Evolutionary conservation across 2,797 vertebrate species (phyloP).

Genomic region (Tadarida brasiliensis): DNA sequence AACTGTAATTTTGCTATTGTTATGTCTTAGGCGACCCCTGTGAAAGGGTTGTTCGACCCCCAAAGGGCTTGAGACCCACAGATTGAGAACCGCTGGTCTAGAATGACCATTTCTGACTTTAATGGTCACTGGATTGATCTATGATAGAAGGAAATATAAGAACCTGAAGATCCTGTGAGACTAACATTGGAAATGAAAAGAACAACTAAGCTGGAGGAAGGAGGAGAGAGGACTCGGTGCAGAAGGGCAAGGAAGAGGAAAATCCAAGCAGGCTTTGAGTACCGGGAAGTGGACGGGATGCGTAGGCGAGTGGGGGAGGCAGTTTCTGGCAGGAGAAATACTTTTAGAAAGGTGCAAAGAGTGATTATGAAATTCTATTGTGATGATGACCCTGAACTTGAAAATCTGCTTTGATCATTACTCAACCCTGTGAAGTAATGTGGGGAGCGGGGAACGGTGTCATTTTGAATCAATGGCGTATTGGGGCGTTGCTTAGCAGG

Average conservation of each 20-base stretch:
- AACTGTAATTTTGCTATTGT: too few relatives aligned
- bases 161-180: background rate
- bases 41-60: too few relatives aligned
- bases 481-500: background rate
- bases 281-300: background rate
- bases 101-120: background rate
- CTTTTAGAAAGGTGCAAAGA: background rate
- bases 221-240: background rate
- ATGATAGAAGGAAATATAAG: background rate
- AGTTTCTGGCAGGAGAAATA: background rate
- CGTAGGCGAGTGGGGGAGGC: background rate
- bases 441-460: background rate
- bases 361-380: background rate
- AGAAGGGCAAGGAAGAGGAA: background rate
- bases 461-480: background rate
- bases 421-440: background rate
- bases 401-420: background rate
- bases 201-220: background rate
- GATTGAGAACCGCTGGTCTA: too few relatives aligned
- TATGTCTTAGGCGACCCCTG: too few relatives aligned
- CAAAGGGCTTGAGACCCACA: too few relatives aligned
- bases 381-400: background rate
- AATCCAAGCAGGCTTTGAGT: background rate
- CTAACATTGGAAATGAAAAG: background rate
- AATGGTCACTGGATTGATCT: background rate